phyloP scores from a whole-genome alignment of 2,113 vertebrate species.

The Syngnathus scovelli region DNA sequence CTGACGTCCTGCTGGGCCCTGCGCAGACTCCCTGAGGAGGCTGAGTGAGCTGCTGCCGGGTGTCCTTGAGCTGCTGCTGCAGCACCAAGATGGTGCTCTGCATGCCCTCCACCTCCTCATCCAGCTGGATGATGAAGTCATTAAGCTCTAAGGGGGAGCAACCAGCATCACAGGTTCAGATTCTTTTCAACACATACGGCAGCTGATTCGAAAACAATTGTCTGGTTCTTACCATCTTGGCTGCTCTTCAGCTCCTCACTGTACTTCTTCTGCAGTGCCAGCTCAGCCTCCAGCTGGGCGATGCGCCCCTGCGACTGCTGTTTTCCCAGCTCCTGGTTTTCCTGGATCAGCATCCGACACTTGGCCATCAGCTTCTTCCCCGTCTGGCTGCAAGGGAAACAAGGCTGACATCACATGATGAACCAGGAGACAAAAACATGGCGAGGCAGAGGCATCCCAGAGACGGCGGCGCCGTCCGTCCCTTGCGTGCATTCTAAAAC shows the following conservation, averaged over 20 bases:
- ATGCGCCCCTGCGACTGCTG: conserved; percentile 99
- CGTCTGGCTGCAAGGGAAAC: conserved; percentile 99
- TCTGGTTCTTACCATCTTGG: conserved; percentile 82
- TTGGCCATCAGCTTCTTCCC: conserved; percentile 99
- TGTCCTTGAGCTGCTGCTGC: conserved; percentile 94
- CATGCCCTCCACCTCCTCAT: conserved; percentile 99
- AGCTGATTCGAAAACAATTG: not conserved
- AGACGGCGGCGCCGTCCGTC: no score
- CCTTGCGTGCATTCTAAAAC: not conserved
- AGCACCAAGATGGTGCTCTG: conserved; percentile 98
- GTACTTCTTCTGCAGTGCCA: conserved; percentile 99
- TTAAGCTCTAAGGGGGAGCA: conserved; percentile 82
- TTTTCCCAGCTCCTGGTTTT: conserved; percentile 98
- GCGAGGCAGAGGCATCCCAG: conserved; percentile 17
- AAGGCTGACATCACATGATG: conserved; percentile 93
- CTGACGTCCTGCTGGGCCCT: conserved; percentile 84
- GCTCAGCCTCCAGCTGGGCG: conserved; percentile 97
- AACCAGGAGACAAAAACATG: conserved; percentile 61
- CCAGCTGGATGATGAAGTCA: conserved; percentile 99
- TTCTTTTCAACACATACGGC: no score
- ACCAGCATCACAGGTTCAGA: conserved; percentile 38
- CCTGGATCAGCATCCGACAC: conserved; percentile 99
- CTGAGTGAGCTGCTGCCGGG: conserved; percentile 84
- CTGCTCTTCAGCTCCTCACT: conserved; percentile 99
- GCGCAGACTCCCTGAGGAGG: conserved; percentile 72